Evolutionary conservation across 2,797 vertebrate genomes (phyloP), one percentile per base, ranked within the genome.

Genomic region (Chaetodon trifasciatus): DNA sequence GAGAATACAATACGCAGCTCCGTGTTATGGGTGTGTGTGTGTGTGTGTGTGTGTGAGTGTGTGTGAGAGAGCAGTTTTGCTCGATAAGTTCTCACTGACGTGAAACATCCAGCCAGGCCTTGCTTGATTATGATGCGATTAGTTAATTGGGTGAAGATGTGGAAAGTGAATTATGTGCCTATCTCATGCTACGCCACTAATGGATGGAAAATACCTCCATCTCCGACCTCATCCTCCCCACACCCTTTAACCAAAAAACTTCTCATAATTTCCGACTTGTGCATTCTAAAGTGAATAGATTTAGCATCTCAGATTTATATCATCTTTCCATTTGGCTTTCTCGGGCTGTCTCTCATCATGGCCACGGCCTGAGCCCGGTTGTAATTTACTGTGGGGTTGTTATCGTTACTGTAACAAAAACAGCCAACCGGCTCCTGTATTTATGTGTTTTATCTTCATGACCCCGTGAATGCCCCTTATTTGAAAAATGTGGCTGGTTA

Each of bases 91-190:
- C 79, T 88, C 74, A 19, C 64, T 87, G 86, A 87, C 62, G 58
- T 87, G 83, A 81, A 89, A 80, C 80, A 76, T 86, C 66, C 76
- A 86, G 83, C 84, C 86, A 82, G 78, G 60, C 64, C 77, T 74
- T 10, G 1, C 84, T 85, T 69, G 68, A 88, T 93, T 94, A 85
- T 91, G 84, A 93, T 92, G 74, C 23, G 86, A 93, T 95, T 93
- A 92, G 86, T 90, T 94, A 94, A 95, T 93, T 92, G 77, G 85
- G 91, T 91, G 89, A 91, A 94, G 89, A 94, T 93, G 91, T 94
- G 90, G 90, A 93, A 93, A 94, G 84, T 89, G 86, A 93, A 85
- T 93, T 86, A 89, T 90, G 81, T 84, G 85, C 76, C 80, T 90
- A 86, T 95, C 86, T 93, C 90, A 86, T 91, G 87, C 87, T 81